Conservation (phyloP, 1,140 invertebrate species). For the Battus philenor region DNA sequence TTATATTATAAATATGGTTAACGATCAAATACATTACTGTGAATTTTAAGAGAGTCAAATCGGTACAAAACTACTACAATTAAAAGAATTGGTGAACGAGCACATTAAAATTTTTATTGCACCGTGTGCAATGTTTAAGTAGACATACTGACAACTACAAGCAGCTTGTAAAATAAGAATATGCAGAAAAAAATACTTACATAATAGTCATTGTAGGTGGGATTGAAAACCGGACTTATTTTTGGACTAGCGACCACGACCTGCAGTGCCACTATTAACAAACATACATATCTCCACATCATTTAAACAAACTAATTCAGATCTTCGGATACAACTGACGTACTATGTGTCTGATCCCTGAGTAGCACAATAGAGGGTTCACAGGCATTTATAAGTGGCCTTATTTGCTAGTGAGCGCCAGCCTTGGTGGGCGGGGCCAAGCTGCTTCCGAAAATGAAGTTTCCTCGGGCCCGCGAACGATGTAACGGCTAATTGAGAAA, state of each 20-base stretch:
- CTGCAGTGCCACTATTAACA: conserved; percentile 33
- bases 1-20: too few relatives aligned
- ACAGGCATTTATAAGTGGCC: conserved; percentile 64
- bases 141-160: too few relatives aligned
- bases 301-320: conserved; percentile 20
- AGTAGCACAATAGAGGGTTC: conserved; percentile 55
- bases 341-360: conserved; percentile 32
- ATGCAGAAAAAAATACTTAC: too few relatives aligned
- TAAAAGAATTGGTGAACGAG: too few relatives aligned
- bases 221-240: conserved; percentile 30
- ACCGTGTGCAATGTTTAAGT: too few relatives aligned
- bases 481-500: conserved; percentile 55
- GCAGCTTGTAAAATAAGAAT: too few relatives aligned
- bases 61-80: too few relatives aligned
- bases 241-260: conserved; percentile 35
- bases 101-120: too few relatives aligned
- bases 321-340: conserved; percentile 27
- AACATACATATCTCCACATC: conserved; percentile 43
- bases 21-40: too few relatives aligned
- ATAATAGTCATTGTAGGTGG: conserved; percentile 43
- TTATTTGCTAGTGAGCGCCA: conserved; percentile 39
- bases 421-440: conserved; percentile 42
- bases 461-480: conserved; percentile 34
- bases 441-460: conserved; percentile 54
- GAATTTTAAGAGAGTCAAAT: too few relatives aligned